Percentiles rank a stretch among this genome's conserved stretches.
These are phyloP conservation scores for Lycia hirtaria DNA, from an alignment of 2,888 invertebrate species.

Conservation along the genomic window DNA sequence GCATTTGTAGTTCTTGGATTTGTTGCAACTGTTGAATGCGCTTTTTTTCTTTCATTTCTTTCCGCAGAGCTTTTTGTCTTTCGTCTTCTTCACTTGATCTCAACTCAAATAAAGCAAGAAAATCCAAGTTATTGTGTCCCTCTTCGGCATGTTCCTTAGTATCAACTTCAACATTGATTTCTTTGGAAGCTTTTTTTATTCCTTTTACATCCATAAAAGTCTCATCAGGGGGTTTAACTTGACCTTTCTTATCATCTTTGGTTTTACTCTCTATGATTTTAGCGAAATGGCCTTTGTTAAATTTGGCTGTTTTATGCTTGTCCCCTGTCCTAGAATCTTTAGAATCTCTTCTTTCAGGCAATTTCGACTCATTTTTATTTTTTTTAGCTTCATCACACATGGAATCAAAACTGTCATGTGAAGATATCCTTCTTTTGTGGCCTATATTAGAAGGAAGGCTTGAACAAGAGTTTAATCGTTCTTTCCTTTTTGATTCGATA, in stretches of 20 bases:
- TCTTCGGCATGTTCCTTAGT: slow-evolving; percentile 60
- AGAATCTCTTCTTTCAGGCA: slow-evolving; percentile 88
- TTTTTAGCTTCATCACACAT: slow-evolving; percentile 87
- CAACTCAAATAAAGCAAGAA: slow-evolving; percentile 85
- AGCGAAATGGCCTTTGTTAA: slow-evolving; percentile 85
- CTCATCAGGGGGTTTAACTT: slow-evolving; percentile 78
- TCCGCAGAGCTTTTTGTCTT: slow-evolving; percentile 81
- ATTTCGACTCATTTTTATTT: slow-evolving; percentile 83
- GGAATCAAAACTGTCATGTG: slow-evolving; percentile 88
- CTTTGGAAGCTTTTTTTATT: slow-evolving; percentile 60
- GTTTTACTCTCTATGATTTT: slow-evolving; percentile 86
- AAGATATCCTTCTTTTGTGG: slow-evolving; percentile 91
- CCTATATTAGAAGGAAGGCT: slow-evolving; percentile 88
- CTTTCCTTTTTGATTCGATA: slow-evolving; percentile 84
- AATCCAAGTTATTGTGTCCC: slow-evolving; percentile 84
- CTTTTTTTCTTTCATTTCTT: slow-evolving; percentile 85
- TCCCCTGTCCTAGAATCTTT: slow-evolving; percentile 85
- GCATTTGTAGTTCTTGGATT: slow-evolving; percentile 81
- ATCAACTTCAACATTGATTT: slow-evolving; percentile 59
- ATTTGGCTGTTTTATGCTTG: slow-evolving; percentile 81
- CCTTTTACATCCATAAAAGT: slow-evolving; percentile 65
- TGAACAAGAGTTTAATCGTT: slow-evolving; percentile 85
- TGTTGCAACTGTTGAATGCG: slow-evolving; percentile 80
- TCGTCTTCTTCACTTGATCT: slow-evolving; percentile 86
- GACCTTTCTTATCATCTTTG: slow-evolving; percentile 85